Conservation (phyloP, 2,888 invertebrate genomes). For the Drosophila niveifrons region DNA sequence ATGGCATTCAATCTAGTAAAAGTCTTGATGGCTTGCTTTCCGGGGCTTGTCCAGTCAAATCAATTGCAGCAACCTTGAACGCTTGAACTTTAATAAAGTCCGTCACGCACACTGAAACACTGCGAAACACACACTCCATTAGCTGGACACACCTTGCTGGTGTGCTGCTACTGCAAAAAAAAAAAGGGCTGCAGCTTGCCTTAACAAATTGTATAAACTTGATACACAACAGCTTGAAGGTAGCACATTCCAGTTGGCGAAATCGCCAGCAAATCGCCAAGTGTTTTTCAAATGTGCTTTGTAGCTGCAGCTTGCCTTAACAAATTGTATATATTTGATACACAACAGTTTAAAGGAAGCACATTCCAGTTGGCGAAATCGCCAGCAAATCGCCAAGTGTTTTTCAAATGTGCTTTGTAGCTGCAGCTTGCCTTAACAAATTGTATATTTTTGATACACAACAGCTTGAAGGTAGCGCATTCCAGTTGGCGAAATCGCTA, state of each 20-base stretch:
- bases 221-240: neutral
- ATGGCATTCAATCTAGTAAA: neutral
- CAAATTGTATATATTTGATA: neutral
- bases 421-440: conserved; percentile 5
- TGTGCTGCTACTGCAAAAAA: conserved; percentile 9
- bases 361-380: neutral
- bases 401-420: neutral
- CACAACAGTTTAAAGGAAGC: neutral
- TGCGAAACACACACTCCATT: conserved; percentile 18
- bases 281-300: neutral
- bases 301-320: conserved; percentile 6
- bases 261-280: neutral
- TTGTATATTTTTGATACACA: too few relatives aligned
- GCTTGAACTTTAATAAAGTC: conserved; percentile 43
- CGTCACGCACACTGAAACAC: conserved; percentile 30
- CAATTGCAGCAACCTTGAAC: conserved; percentile 45
- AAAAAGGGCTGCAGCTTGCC: conserved; percentile 20
- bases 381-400: neutral
- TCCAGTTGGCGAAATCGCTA: neutral
- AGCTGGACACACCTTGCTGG: conserved; percentile 45
- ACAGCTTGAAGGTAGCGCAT: neutral
- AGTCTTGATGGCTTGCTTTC: neutral
- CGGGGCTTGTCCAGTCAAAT: conserved; percentile 22
- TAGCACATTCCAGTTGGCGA: neutral
- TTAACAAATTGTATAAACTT: neutral